These are phyloP conservation scores for Epinephelus coioides DNA, from an alignment of 2,797 vertebrate genomes.

Conservation along the genomic window DNA sequence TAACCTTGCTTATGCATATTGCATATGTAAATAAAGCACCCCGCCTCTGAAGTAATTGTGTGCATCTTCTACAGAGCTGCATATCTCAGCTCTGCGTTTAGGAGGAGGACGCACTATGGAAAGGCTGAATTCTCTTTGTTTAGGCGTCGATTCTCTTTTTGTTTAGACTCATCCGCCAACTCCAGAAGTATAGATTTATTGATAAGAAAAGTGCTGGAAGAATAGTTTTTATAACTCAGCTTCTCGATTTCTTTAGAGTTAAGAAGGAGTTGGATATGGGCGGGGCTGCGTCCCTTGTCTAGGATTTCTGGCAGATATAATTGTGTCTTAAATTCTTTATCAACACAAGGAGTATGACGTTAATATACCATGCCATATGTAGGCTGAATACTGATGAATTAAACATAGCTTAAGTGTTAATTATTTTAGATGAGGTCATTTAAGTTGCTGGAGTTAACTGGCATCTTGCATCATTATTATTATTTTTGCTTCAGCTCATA, in stretches of 20 bases:
- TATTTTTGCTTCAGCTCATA: neutral
- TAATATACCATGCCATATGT: neutral
- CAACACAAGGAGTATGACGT: neutral
- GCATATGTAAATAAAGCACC: slow-evolving; percentile 92
- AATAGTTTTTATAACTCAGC: slow-evolving; percentile 41
- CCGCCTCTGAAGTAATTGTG: slow-evolving; percentile 93
- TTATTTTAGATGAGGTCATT: neutral
- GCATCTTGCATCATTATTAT: neutral
- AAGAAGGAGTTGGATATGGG: slow-evolving; percentile 32
- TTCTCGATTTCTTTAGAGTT: slow-evolving; percentile 79
- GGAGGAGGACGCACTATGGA: slow-evolving; percentile 74
- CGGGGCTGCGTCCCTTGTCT: neutral
- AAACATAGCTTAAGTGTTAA: neutral
- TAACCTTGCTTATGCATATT: slow-evolving; percentile 91
- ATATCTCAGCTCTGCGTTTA: slow-evolving; percentile 79
- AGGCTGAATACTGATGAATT: neutral
- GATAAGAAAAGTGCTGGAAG: slow-evolving; percentile 68
- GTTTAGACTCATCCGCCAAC: slow-evolving; percentile 34
- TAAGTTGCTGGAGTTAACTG: neutral
- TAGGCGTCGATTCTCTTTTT: slow-evolving; percentile 88
- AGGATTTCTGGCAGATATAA: neutral
- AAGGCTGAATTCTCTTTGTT: slow-evolving; percentile 84
- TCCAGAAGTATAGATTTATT: slow-evolving; percentile 83
- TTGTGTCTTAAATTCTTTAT: neutral
- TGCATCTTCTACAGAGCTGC: slow-evolving; percentile 93